Percentiles rank a stretch among this genome's conserved stretches.
Evolutionary conservation across 2,113 vertebrate species (phyloP).

Genomic region (Equus przewalskii): DNA sequence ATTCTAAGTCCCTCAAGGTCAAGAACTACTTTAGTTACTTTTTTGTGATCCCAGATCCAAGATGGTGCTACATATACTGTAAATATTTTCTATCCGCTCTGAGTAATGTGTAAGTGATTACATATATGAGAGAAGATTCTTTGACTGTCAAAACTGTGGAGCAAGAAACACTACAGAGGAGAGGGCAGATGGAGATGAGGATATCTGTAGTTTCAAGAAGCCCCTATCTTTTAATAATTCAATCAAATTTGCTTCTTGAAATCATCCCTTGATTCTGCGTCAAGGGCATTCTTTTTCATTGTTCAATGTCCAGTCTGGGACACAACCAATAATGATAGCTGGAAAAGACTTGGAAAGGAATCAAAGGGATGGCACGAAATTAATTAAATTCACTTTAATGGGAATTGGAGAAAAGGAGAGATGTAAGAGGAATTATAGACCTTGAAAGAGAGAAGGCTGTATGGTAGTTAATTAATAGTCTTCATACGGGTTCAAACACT

Average conservation of each 20-base stretch:
- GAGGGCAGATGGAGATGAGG: not conserved
- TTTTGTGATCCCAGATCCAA: not conserved
- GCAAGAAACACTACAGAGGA: not conserved
- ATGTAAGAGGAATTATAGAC: constrained; percentile 30
- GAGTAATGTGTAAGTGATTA: not conserved
- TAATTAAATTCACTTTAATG: constrained; percentile 69
- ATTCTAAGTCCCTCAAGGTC: not conserved
- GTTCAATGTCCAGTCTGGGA: not conserved
- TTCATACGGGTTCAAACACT: not conserved
- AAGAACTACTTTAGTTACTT: not conserved
- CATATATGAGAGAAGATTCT: not conserved
- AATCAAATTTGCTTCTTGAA: constrained; percentile 50
- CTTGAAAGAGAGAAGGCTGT: constrained; percentile 30
- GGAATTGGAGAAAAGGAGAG: constrained; percentile 22
- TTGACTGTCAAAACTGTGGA: not conserved
- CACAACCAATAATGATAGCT: constrained; percentile 17
- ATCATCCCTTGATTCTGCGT: constrained; percentile 4
- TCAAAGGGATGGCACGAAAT: constrained; percentile 55
- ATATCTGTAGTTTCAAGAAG: not conserved
- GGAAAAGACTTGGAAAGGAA: constrained; percentile 46
- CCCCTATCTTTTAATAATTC: constrained; percentile 53
- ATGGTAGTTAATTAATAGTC: constrained; percentile 41
- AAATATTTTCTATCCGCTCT: not conserved
- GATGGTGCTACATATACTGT: not conserved
- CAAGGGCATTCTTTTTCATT: constrained; percentile 25